phyloP scores from a whole-genome alignment of 2,888 invertebrate species.

The Athripsodes cinereus region DNA sequence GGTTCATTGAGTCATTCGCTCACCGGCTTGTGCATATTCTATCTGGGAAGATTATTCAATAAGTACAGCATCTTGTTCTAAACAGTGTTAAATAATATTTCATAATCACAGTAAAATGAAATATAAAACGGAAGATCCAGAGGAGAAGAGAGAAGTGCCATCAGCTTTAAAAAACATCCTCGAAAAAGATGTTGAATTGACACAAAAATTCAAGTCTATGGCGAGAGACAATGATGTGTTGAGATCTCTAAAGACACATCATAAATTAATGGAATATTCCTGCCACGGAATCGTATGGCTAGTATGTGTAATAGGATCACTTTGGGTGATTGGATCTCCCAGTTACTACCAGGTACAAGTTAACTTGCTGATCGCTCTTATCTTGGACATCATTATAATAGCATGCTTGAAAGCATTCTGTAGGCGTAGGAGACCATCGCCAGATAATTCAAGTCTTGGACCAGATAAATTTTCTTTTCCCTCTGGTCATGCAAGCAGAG shows the following conservation, averaged over 20 bases:
- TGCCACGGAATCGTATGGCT: slow-evolving; percentile 90
- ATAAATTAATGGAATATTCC: slow-evolving; percentile 49
- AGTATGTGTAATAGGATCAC: slow-evolving; percentile 65
- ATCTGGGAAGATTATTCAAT: too few species aligned
- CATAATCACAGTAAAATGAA: slow-evolving; percentile 11
- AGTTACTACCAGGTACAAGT: slow-evolving; percentile 74
- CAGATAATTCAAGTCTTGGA: slow-evolving; percentile 62
- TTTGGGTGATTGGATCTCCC: slow-evolving; percentile 67
- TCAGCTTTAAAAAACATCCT: slow-evolving; percentile 17
- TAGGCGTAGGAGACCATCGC: slow-evolving; percentile 68
- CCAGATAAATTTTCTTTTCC: slow-evolving; percentile 91
- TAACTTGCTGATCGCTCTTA: slow-evolving; percentile 74
- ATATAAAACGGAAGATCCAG: slow-evolving; percentile 9
- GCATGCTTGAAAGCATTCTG: slow-evolving; percentile 72
- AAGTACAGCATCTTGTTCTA: too few species aligned
- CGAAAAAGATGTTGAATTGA: slow-evolving; percentile 17
- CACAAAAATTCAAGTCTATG: slow-evolving; percentile 12
- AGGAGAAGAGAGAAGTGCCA: slow-evolving; percentile 22
- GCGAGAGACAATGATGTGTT: slow-evolving; percentile 18
- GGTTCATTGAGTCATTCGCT: too few species aligned
- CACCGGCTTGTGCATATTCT: too few species aligned
- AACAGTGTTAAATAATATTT: too few species aligned
- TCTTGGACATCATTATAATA: slow-evolving; percentile 73
- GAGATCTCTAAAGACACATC: slow-evolving; percentile 21
- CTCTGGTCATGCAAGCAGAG: slow-evolving; percentile 88